Evolutionary conservation across 2,113 vertebrate species (phyloP).

Genomic region (Podarcis muralis): DNA sequence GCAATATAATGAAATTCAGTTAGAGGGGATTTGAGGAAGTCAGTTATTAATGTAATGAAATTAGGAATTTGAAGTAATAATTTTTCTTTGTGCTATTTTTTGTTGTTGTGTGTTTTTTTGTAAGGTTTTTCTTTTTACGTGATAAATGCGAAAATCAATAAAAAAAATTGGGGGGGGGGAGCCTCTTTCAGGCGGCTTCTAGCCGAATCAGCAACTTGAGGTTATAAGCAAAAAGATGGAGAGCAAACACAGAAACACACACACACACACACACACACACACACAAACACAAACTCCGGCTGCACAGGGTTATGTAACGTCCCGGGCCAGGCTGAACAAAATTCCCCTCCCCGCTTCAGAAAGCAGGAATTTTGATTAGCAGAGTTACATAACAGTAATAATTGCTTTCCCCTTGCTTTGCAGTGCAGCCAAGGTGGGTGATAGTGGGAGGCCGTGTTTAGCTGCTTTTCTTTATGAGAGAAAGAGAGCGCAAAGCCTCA

Average conservation of each 20-base stretch:
- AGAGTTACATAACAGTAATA: slow-evolving; percentile 26
- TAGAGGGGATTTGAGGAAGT: too few species aligned
- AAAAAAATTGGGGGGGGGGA: too few species aligned
- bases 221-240: neutral
- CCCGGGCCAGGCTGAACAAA: slow-evolving; percentile 4
- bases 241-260: too few species aligned
- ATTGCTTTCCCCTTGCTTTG: slow-evolving; percentile 2
- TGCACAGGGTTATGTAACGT: neutral
- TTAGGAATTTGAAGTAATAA: too few species aligned
- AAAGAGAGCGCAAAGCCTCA: neutral
- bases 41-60: too few species aligned
- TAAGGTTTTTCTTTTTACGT: too few species aligned
- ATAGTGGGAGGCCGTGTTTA: fast-evolving
- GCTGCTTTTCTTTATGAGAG: neutral
- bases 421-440: fast-evolving
- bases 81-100: too few species aligned
- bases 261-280: neutral
- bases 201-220: neutral
- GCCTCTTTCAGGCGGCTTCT: neutral
- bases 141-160: too few species aligned
- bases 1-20: too few species aligned
- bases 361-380: neutral
- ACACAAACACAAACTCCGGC: too few species aligned
- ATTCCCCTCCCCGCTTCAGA: neutral
- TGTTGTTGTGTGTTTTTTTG: too few species aligned